Conservation (phyloP, 2,113 vertebrate species). For the Muntiacus reevesi region DNA sequence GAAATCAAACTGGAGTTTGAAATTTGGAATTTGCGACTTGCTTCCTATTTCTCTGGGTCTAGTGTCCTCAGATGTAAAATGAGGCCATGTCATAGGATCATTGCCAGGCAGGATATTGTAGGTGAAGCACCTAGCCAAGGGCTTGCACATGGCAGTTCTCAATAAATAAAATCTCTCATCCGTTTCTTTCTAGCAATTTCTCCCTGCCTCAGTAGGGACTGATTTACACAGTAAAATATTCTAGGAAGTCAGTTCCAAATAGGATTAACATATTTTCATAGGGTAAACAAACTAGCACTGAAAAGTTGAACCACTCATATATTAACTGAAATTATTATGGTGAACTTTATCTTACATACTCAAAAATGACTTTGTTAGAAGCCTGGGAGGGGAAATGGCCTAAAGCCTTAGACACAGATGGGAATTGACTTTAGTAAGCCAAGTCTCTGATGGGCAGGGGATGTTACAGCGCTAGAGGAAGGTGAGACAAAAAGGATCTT, state of each 20-base stretch:
- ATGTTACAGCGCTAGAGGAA: not conserved
- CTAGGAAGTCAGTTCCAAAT: not conserved
- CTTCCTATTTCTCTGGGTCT: not conserved
- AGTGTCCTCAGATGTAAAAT: not conserved
- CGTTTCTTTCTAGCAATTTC: not conserved
- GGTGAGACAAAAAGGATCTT: not conserved
- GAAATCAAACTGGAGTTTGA: not conserved
- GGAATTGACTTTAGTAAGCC: not conserved
- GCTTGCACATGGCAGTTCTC: not conserved
- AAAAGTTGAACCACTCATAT: not conserved
- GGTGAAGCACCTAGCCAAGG: not conserved
- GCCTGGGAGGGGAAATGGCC: not conserved
- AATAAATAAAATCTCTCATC: not conserved
- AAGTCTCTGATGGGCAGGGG: not conserved
- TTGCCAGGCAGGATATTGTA: not conserved
- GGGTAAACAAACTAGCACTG: not conserved
- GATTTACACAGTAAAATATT: not conserved
- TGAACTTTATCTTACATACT: not conserved
- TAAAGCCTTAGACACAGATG: not conserved
- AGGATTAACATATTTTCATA: not conserved
- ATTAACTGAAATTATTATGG: not conserved
- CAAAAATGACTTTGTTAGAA: conserved; percentile 39
- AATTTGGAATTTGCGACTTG: not conserved
- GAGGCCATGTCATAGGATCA: not conserved
- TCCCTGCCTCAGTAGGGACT: not conserved